Percentiles rank a stretch among this genome's conserved stretches.
Evolutionary conservation across 2,797 vertebrate genomes (phyloP).

Genomic region (Pseudomugil gertrudae): DNA sequence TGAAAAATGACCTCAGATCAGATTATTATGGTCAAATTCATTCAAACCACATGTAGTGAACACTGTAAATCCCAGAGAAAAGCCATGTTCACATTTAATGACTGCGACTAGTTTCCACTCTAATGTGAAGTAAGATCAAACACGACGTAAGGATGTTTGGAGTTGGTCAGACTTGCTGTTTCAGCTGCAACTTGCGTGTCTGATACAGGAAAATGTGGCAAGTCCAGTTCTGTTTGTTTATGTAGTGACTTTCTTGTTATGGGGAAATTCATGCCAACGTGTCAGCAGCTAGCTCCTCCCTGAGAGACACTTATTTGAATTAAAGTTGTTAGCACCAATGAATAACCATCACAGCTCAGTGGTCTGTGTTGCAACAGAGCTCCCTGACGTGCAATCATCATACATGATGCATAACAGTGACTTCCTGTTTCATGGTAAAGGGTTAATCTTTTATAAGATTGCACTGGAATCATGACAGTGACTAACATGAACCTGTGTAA

Average conservation of each 20-base stretch:
- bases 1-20: no score
- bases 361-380: no score
- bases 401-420: no score
- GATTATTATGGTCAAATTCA: background rate
- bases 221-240: background rate
- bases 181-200: background rate
- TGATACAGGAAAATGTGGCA: background rate
- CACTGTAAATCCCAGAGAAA: background rate
- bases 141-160: background rate
- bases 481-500: no score
- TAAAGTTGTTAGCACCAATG: no score
- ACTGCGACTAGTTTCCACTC: background rate
- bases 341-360: no score
- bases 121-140: background rate
- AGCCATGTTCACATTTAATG: background rate
- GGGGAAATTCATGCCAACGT: background rate
- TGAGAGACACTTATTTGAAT: no score
- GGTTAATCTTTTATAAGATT: no score
- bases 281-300: background rate
- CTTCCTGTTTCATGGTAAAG: no score
- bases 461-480: no score
- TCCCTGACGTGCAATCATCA: no score
- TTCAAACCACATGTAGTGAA: background rate
- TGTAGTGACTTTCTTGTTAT: background rate
- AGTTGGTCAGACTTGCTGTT: background rate